phyloP scores from a whole-genome alignment of 2,888 invertebrate species.

The Hypena proboscidalis region DNA sequence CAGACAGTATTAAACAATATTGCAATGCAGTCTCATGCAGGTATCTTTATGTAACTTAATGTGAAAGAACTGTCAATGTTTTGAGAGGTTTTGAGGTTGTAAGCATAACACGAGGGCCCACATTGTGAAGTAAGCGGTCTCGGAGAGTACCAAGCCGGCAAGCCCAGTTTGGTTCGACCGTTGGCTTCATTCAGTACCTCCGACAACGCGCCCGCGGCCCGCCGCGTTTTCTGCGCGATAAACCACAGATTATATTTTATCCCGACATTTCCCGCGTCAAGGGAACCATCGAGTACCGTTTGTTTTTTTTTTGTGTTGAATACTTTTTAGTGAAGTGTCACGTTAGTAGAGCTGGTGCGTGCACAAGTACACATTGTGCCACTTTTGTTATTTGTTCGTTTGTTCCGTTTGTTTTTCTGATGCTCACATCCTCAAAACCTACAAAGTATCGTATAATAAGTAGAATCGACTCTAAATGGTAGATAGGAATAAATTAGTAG shows the following conservation, averaged over 20 bases:
- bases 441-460: no score
- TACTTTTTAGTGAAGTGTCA: constrained; percentile 34
- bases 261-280: constrained; percentile 65
- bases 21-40: constrained; percentile 2
- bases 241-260: constrained; percentile 57
- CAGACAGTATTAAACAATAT: constrained; percentile 1
- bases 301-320: constrained; percentile 31
- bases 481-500: no score
- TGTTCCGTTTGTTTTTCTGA: constrained; percentile 33
- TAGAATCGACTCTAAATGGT: no score
- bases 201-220: constrained; percentile 54
- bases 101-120: constrained; percentile 24
- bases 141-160: constrained; percentile 19
- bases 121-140: constrained; percentile 21
- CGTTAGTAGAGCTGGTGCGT: constrained; percentile 33
- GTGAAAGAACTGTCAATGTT: constrained; percentile 17
- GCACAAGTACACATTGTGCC: constrained; percentile 42
- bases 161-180: constrained; percentile 19
- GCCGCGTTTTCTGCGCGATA: constrained; percentile 66
- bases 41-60: constrained; percentile 6
- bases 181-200: constrained; percentile 55
- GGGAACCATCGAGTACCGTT: constrained; percentile 54
- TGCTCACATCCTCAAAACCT: not conserved
- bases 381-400: constrained; percentile 57
- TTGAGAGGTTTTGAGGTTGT: constrained; percentile 42